Evolutionary conservation across 2,113 vertebrate species (phyloP).

Genomic region (Cryptomyrus ogoouensis): DNA sequence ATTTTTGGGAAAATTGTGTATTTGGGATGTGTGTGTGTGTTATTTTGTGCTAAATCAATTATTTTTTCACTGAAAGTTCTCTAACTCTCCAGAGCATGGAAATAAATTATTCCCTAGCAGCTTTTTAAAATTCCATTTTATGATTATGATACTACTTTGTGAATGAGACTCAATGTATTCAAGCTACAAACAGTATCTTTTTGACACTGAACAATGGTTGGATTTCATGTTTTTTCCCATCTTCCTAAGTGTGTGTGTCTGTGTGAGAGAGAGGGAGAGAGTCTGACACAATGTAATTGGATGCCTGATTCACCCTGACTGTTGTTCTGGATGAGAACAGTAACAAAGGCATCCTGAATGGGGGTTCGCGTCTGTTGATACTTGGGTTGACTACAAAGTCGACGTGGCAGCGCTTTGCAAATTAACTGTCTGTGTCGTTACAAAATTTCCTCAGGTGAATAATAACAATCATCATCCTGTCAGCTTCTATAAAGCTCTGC

Average conservation of each 20-base stretch:
- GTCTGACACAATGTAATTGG: slow-evolving; percentile 7
- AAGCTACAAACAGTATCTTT: neutral
- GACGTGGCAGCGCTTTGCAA: neutral
- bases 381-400: neutral
- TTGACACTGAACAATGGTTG: neutral
- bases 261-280: neutral
- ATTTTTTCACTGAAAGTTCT: neutral
- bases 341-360: neutral
- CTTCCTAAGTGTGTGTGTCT: neutral
- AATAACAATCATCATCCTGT: slow-evolving; percentile 5
- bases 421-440: slow-evolving; percentile 9
- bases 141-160: neutral
- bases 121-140: neutral
- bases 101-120: neutral
- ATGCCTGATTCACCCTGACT: neutral
- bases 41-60: neutral
- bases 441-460: slow-evolving; percentile 1
- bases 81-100: neutral
- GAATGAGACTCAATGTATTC: neutral
- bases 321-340: neutral
- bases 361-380: neutral
- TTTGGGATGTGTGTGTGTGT: too few relatives aligned
- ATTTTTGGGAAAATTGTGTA: neutral
- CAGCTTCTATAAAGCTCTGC: slow-evolving; percentile 5
- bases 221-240: neutral